phyloP scores from a whole-genome alignment of 2,797 vertebrate species.

The Leptoclinus maculatus region DNA sequence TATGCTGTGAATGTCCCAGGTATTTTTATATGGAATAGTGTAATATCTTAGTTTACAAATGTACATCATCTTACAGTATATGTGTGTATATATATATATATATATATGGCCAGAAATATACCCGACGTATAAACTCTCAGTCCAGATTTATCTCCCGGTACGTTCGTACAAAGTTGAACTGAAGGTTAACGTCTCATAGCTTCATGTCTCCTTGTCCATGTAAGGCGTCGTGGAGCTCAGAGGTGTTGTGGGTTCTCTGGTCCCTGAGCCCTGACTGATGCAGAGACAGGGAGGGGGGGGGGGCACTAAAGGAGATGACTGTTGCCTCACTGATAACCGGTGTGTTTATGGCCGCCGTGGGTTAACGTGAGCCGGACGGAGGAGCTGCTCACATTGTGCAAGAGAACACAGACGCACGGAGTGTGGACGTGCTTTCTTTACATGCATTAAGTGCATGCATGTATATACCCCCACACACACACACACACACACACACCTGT shows the following conservation, averaged over 20 bases:
- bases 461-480: background rate
- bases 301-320: conserved; percentile 54
- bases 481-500: background rate
- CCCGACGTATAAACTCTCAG: background rate
- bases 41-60: background rate
- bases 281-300: fast-evolving
- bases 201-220: conserved; percentile 31
- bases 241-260: conserved; percentile 42
- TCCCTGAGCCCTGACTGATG: conserved; percentile 32
- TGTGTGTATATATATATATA: too few species aligned
- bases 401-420: background rate
- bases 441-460: background rate
- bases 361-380: background rate
- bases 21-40: background rate
- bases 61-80: too few species aligned
- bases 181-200: background rate
- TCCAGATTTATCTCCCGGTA: too few species aligned
- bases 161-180: background rate
- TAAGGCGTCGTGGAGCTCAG: conserved; percentile 30
- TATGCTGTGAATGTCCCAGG: background rate
- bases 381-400: background rate
- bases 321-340: conserved; percentile 19
- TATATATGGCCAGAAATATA: background rate
- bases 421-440: background rate
- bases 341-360: background rate